phyloP scores from a whole-genome alignment of 1,140 invertebrate species.

The Camponotus vicinus region DNA sequence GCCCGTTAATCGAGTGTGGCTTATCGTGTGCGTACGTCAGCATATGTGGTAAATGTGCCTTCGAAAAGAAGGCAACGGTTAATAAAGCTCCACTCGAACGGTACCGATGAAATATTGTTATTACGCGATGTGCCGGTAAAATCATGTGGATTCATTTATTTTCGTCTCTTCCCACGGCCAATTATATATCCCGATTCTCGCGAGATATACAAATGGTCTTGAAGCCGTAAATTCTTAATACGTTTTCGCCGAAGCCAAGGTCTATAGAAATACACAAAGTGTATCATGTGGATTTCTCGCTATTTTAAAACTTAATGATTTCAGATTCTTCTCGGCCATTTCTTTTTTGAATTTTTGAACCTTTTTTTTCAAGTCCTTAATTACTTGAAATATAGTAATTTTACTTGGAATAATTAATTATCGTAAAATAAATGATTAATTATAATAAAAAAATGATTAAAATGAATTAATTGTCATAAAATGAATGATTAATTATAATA shows the following conservation, averaged over 20 bases:
- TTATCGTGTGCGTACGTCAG: slow-evolving; percentile 34
- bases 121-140: slow-evolving; percentile 19
- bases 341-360: background rate
- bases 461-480: too few species aligned
- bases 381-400: background rate
- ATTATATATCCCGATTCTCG: slow-evolving; percentile 24
- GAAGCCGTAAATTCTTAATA: slow-evolving; percentile 3
- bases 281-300: background rate
- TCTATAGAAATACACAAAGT: background rate
- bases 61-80: slow-evolving; percentile 7
- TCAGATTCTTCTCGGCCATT: background rate
- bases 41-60: slow-evolving; percentile 18
- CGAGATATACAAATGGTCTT: background rate
- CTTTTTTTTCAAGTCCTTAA: background rate
- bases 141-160: slow-evolving; percentile 28
- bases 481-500: background rate
- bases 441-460: too few species aligned
- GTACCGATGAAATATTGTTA: slow-evolving; percentile 39
- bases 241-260: background rate
- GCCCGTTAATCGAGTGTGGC: slow-evolving; percentile 64
- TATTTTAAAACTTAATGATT: background rate
- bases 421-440: too few species aligned
- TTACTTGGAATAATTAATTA: background rate
- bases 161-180: slow-evolving; percentile 35
- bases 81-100: slow-evolving; percentile 27